phyloP scores from a whole-genome alignment of 2,888 invertebrate genomes.

The Caenorhabditis wallacei region DNA sequence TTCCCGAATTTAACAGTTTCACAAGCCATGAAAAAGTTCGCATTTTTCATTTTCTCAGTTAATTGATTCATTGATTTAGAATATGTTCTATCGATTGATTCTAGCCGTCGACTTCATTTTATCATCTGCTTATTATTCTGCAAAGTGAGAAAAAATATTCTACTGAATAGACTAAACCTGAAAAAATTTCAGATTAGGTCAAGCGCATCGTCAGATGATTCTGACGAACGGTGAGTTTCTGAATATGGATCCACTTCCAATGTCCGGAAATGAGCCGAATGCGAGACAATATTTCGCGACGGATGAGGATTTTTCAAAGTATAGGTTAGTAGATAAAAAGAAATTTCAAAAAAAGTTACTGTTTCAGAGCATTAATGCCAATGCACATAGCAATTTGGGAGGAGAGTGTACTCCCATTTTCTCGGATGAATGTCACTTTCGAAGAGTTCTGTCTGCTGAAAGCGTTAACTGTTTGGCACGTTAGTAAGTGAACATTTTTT shows the following conservation, averaged over 20 bases:
- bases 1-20: slow-evolving; percentile 66
- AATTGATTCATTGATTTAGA: slow-evolving; percentile 43
- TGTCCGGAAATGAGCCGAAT: slow-evolving; percentile 63
- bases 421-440: slow-evolving; percentile 64
- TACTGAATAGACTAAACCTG: neutral
- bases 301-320: slow-evolving; percentile 67
- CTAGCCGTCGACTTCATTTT: slow-evolving; percentile 71
- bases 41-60: neutral
- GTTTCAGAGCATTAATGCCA: slow-evolving; percentile 67
- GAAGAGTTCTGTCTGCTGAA: slow-evolving; percentile 70
- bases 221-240: slow-evolving; percentile 68
- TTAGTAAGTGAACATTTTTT: slow-evolving; percentile 57
- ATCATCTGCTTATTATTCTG: slow-evolving; percentile 68
- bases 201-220: slow-evolving; percentile 55
- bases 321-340: slow-evolving; percentile 52
- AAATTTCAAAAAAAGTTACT: neutral
- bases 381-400: slow-evolving; percentile 67
- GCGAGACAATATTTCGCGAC: slow-evolving; percentile 60
- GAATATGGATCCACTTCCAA: slow-evolving; percentile 66
- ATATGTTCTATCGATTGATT: slow-evolving; percentile 65
- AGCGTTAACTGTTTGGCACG: slow-evolving; percentile 71
- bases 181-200: slow-evolving; percentile 39
- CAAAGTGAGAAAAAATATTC: slow-evolving; percentile 38
- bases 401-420: slow-evolving; percentile 64
- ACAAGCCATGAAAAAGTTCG: slow-evolving; percentile 65